Conservation (phyloP, 2,888 invertebrate genomes). For the Tromatobia lineatoria region DNA sequence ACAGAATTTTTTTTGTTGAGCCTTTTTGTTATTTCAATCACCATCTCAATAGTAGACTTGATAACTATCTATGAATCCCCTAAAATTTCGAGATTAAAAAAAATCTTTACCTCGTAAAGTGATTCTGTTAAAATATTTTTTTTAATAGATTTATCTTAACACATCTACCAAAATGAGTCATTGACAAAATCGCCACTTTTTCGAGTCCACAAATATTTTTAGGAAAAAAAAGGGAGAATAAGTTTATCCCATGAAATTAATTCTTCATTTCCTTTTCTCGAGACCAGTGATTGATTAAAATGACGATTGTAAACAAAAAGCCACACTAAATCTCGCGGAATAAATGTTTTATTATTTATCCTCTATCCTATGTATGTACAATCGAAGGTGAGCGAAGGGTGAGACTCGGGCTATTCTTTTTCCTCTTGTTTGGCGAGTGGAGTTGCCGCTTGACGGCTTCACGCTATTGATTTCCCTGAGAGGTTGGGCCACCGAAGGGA, state of each 20-base stretch:
- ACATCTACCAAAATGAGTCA: no score
- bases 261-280: not conserved
- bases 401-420: slow-evolving; percentile 28
- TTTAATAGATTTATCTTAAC: no score
- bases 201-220: no score
- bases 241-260: not conserved
- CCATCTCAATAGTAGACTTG: no score
- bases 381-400: slow-evolving; percentile 12
- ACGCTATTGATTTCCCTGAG: slow-evolving; percentile 76
- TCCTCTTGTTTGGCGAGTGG: slow-evolving; percentile 58
- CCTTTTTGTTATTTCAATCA: no score
- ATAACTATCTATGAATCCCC: no score
- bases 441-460: slow-evolving; percentile 72
- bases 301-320: not conserved
- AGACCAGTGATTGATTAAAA: not conserved
- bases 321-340: no score
- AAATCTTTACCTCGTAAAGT: no score
- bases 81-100: no score
- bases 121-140: no score
- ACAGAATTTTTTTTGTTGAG: no score
- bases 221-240: not conserved
- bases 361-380: not conserved
- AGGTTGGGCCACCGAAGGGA: slow-evolving; percentile 73
- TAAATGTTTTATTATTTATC: slow-evolving; percentile 21
- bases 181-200: no score